Base-by-base conservation (phyloP, 2,113 vertebrate genomes). In the Gallinago paraguaiae region DNA sequence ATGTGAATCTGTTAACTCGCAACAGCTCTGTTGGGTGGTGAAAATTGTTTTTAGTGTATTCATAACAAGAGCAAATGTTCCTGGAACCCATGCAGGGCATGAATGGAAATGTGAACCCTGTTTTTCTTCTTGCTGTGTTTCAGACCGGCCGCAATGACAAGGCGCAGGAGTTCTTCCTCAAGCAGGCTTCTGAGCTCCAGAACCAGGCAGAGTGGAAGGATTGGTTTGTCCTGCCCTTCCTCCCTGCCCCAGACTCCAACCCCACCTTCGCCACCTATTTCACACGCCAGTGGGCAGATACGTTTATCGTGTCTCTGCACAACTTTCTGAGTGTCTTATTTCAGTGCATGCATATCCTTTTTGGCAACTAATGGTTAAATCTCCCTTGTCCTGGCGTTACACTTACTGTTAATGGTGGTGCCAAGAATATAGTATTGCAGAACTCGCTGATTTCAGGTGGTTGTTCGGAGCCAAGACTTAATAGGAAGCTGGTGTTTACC, bases 271-370 rank as follows among this genome's bases (percentile, higher is more conserved):
- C 98, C 9, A 98, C 98, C 2, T 99, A 99, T 97, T 99, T 99
- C 96, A 99, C 99, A 0, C 98, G 99, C 50, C 99, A 99, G 65
- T 99, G 99, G 99, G 98, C 98, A 1, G 99, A 99, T 97, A 99
- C 99, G 0, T 99, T 99, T 97, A 98, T 99, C 0, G 99, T 99
- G 43, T 99, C 99, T 8, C 98, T 99, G 93, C 99, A 99, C 97
- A 99, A 99, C 98, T 99, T 99, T 95, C 98, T 99, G 92, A 99
- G 99, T 0, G 99, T 99, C 67, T 98, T 99, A 30, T 99, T 99
- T 98, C 99, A 99, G 98, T 99, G 99, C 91, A 99, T 99, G 99
- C 99, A 99, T 99, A 99, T 99, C 99, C 99, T 99, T 98, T 90
- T 71, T 53, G 57, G 22, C 35, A 74, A 11, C 37, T 68, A 6